phyloP scores from a whole-genome alignment of 2,797 vertebrate genomes.

The Strix occidentalis region DNA sequence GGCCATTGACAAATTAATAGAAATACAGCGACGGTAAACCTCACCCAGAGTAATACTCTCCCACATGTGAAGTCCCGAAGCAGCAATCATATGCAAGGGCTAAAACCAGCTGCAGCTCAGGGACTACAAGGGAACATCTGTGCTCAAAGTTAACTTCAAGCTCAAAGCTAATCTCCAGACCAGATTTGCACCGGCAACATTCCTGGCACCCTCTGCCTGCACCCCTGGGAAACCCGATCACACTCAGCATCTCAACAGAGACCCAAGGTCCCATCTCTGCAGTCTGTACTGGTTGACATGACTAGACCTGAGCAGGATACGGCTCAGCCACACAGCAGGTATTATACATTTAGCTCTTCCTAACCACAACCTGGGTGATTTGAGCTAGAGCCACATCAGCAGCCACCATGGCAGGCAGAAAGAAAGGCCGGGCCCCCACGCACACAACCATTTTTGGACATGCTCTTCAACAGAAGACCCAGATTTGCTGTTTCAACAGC shows the following conservation, averaged over 20 bases:
- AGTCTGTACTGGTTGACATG: fast-evolving
- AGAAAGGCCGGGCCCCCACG: background rate
- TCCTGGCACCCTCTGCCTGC: background rate
- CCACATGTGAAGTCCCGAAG: background rate
- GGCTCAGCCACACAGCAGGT: background rate
- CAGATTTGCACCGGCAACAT: background rate
- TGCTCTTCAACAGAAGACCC: background rate
- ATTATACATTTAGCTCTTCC: background rate
- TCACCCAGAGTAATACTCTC: background rate
- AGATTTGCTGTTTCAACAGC: background rate
- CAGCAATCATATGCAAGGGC: background rate
- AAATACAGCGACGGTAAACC: fast-evolving
- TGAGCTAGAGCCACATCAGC: background rate
- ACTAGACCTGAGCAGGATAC: background rate
- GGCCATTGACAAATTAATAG: background rate
- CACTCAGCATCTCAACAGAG: background rate
- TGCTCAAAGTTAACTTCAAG: background rate
- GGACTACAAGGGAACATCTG: fast-evolving
- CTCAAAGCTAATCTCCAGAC: background rate
- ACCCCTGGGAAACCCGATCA: background rate
- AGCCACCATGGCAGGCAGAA: background rate
- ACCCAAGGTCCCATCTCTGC: background rate
- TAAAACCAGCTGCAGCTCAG: background rate
- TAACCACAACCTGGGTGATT: background rate
- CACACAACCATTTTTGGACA: background rate